These are phyloP conservation scores for Probosciger aterrimus DNA, from an alignment of 2,113 vertebrate genomes.

Conservation along the genomic window DNA sequence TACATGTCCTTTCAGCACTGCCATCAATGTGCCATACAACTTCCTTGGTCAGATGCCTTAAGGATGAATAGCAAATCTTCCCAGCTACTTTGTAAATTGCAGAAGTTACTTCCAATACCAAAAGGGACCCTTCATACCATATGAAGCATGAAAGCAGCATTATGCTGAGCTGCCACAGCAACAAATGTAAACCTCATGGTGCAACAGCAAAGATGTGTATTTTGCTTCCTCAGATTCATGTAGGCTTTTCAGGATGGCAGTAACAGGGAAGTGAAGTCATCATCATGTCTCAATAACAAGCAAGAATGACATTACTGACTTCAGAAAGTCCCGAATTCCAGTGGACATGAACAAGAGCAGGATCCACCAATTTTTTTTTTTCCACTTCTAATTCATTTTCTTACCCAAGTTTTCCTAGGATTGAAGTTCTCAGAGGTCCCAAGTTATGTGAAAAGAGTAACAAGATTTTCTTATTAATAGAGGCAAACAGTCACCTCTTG, in stretches of 20 bases:
- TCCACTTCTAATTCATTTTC: not conserved
- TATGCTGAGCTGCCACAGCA: not conserved
- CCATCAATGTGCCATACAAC: not conserved
- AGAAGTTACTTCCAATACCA: not conserved
- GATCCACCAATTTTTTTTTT: not conserved
- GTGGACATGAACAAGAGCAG: not conserved
- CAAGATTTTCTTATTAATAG: not conserved
- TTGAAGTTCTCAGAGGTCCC: not conserved
- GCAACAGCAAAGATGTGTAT: accelerated
- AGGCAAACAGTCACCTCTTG: not conserved
- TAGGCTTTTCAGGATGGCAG: not conserved
- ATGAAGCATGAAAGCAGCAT: not conserved
- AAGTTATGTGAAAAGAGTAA: not conserved
- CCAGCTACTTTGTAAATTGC: not conserved
- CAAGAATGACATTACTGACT: not conserved
- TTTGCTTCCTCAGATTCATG: not conserved
- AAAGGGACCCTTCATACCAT: not conserved
- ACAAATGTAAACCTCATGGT: accelerated
- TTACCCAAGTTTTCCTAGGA: not conserved
- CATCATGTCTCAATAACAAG: not conserved
- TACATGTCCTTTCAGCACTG: not conserved
- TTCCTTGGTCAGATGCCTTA: not conserved
- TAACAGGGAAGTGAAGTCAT: not conserved
- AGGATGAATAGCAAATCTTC: not conserved
- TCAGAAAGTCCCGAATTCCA: not conserved